Conservation (phyloP, 2,113 vertebrate genomes). For the Phyllopteryx taeniolatus region DNA sequence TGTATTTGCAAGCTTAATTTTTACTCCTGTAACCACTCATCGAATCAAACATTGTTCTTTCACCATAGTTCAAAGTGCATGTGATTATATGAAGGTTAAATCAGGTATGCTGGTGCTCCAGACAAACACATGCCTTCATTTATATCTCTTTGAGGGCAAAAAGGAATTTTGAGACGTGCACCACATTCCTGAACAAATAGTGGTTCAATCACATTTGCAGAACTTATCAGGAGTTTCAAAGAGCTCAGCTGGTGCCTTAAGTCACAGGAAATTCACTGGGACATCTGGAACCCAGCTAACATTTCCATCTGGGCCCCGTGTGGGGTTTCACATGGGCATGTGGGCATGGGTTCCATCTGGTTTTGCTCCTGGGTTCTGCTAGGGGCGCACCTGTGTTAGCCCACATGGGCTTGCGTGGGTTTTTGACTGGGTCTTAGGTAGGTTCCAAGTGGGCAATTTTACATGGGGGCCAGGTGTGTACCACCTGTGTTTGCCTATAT, state of each 20-base stretch:
- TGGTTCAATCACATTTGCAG: slow-evolving; percentile 74
- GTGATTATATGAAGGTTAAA: slow-evolving; percentile 2
- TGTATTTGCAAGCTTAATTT: background rate
- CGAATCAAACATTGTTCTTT: background rate
- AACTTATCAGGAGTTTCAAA: slow-evolving; percentile 79
- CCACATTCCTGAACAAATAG: slow-evolving; percentile 68
- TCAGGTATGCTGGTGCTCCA: slow-evolving; percentile 17
- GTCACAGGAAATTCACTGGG: slow-evolving; percentile 78
- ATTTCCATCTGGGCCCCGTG: too few species aligned
- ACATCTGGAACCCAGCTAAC: slow-evolving; percentile 69
- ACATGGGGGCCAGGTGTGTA: too few species aligned
- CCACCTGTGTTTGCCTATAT: too few species aligned
- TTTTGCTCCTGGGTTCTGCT: too few species aligned
- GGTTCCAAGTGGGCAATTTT: too few species aligned
- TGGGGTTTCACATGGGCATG: too few species aligned
- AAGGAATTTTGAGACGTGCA: slow-evolving; percentile 52
- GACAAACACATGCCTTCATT: slow-evolving; percentile 31
- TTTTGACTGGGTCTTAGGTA: too few species aligned
- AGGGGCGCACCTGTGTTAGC: too few species aligned
- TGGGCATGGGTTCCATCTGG: too few species aligned
- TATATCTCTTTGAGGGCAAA: slow-evolving; percentile 49
- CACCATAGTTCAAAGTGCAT: background rate
- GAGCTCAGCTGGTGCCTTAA: slow-evolving; percentile 72
- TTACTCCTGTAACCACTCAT: background rate
- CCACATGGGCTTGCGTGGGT: too few species aligned